Evolutionary conservation across 2,113 vertebrate genomes (phyloP).

Genomic region (Alligator mississippiensis): DNA sequence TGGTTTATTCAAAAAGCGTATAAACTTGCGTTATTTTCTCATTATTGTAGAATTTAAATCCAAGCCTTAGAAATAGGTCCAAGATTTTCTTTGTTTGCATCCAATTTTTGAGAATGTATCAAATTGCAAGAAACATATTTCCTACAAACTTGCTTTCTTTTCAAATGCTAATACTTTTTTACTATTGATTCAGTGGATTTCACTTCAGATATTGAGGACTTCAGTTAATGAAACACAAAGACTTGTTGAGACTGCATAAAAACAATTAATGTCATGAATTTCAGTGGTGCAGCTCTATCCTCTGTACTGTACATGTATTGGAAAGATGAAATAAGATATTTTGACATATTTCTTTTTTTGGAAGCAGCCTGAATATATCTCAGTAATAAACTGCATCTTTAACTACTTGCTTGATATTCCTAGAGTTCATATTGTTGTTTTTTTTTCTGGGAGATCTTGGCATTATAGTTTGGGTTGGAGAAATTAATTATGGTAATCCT

Average conservation of each 20-base stretch:
- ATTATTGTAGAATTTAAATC: slow-evolving; percentile 55
- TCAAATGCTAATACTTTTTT: slow-evolving; percentile 56
- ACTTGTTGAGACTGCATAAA: slow-evolving; percentile 63
- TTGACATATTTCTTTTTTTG: slow-evolving; percentile 61
- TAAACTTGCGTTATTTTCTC: slow-evolving; percentile 79
- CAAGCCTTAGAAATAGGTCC: slow-evolving; percentile 74
- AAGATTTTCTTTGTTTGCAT: slow-evolving; percentile 65
- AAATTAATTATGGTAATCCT: slow-evolving; percentile 64
- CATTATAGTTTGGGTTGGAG: slow-evolving; percentile 49
- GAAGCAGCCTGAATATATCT: slow-evolving; percentile 74
- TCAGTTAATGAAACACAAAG: slow-evolving; percentile 65
- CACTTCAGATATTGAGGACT: slow-evolving; percentile 42
- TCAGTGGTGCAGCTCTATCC: slow-evolving; percentile 75
- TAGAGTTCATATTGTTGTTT: slow-evolving; percentile 61
- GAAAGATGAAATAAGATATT: slow-evolving; percentile 73
- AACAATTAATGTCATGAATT: slow-evolving; percentile 68
- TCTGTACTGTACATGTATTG: slow-evolving; percentile 75
- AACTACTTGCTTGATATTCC: slow-evolving; percentile 68
- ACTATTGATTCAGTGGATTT: slow-evolving; percentile 63
- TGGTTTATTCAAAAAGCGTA: slow-evolving; percentile 82
- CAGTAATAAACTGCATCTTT: slow-evolving; percentile 71
- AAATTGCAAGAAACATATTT: slow-evolving; percentile 63
- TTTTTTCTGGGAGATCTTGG: slow-evolving; percentile 70
- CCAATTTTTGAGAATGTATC: slow-evolving; percentile 66
- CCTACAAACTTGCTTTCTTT: slow-evolving; percentile 63